A percentile compares a stretch with the other conserved stretches of the same genome.
Evolutionary conservation across 2,113 vertebrate genomes (phyloP).

Genomic region (Hippocampus abdominalis): DNA sequence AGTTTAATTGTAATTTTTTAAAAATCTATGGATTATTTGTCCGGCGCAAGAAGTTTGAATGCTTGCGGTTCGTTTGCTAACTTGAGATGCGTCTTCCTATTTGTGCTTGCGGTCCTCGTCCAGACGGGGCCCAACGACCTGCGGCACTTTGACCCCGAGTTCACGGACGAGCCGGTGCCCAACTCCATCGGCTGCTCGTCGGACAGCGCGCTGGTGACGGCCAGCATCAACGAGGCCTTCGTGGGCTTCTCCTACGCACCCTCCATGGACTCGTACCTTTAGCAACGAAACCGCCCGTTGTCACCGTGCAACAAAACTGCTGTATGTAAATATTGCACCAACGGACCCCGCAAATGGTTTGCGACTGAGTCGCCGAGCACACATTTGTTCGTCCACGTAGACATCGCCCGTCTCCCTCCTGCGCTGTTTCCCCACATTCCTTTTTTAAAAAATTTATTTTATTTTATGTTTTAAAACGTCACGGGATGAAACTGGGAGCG

Average conservation of each 20-base stretch:
- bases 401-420: conserved; percentile 7
- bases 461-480: no score
- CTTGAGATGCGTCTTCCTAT: no score
- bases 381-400: conserved; percentile 34
- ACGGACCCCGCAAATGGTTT: conserved; percentile 6
- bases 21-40: no score
- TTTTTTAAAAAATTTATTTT: no score
- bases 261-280: conserved; percentile 93
- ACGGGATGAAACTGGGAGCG: conserved; percentile 51
- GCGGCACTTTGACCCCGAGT: conserved; percentile 96
- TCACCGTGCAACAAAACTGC: background rate
- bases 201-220: conserved; percentile 86
- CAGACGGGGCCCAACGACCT: conserved; percentile 94
- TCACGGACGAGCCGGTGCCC: conserved; percentile 95
- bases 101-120: conserved; percentile 1
- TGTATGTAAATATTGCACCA: conserved; percentile 10
- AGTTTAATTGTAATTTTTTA: no score
- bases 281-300: conserved; percentile 10
- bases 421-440: conserved; percentile 17
- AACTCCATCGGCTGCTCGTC: conserved; percentile 92
- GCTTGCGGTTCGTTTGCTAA: no score
- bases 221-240: conserved; percentile 94
- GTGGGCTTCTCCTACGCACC: conserved; percentile 97
- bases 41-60: no score
- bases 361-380: conserved; percentile 69